Evolutionary conservation across 2,888 invertebrate species (phyloP).

Genomic region (Onchidella celtica): DNA sequence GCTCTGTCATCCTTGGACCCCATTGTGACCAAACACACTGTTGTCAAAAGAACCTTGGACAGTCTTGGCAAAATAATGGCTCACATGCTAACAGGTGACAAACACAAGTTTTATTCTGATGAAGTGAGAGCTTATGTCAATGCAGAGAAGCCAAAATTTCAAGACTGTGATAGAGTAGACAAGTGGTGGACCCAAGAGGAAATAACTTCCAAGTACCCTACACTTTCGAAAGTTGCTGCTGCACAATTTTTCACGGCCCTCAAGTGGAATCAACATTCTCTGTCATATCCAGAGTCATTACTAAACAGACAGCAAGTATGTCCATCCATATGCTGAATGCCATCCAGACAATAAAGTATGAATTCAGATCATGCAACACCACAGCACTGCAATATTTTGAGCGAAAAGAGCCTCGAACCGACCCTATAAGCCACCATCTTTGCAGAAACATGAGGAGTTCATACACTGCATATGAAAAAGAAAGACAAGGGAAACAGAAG

Average conservation of each 20-base stretch:
- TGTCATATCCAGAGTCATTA: slow-evolving; percentile 18
- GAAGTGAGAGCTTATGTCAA: slow-evolving; percentile 35
- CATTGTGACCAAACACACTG: slow-evolving; percentile 9
- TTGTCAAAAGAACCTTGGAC: background rate
- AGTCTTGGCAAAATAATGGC: background rate
- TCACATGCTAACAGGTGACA: background rate
- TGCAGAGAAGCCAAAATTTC: background rate
- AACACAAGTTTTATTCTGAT: background rate
- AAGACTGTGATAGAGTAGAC: background rate
- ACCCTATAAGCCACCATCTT: too few species aligned
- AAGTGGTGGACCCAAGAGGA: background rate
- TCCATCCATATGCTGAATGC: background rate
- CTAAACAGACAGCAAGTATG: slow-evolving; percentile 5
- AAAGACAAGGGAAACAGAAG: too few species aligned
- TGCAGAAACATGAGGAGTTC: too few species aligned
- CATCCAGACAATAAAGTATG: slow-evolving; percentile 26
- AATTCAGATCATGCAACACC: too few species aligned
- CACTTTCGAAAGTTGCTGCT: slow-evolving; percentile 7
- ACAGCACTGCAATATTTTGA: too few species aligned
- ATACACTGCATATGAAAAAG: too few species aligned
- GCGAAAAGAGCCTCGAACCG: too few species aligned
- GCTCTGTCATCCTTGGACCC: slow-evolving; percentile 8
- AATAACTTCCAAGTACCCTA: background rate
- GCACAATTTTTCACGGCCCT: background rate
- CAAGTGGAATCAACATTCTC: slow-evolving; percentile 25